Percentiles rank a stretch among this genome's conserved stretches.
Conservation (phyloP, 2,113 vertebrate species). For the Hoplias malabaricus region DNA sequence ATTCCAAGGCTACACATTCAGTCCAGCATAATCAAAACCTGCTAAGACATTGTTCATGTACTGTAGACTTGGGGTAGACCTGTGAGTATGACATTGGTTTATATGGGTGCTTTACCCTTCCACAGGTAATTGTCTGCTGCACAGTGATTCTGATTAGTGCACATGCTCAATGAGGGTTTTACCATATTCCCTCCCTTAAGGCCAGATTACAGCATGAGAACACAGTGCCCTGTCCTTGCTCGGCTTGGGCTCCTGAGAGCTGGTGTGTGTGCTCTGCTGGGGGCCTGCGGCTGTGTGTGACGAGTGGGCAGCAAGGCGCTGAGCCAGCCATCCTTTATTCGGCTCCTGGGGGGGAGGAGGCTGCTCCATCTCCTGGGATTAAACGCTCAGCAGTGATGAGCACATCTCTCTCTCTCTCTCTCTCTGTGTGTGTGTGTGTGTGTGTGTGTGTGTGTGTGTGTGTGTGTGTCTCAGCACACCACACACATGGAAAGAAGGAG, state of each 20-base stretch:
- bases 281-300: not conserved
- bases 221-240: conserved; percentile 20
- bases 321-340: conserved; percentile 44
- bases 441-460: no score
- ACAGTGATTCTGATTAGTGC: not conserved
- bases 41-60: not conserved
- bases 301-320: not conserved
- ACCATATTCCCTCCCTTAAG: not conserved
- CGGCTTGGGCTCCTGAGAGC: not conserved
- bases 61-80: not conserved
- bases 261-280: not conserved
- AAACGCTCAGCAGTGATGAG: conserved; percentile 43
- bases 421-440: no score
- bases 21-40: not conserved
- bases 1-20: not conserved
- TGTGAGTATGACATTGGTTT: not conserved
- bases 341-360: conserved; percentile 18
- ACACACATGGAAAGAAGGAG: not conserved
- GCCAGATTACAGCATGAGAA: not conserved
- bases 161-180: conserved; percentile 28
- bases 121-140: not conserved
- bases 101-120: not conserved
- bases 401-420: conserved; percentile 28
- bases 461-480: no score
- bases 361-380: conserved; percentile 46